phyloP scores from a whole-genome alignment of 2,888 invertebrate genomes.

The Zygogramma bicolorata region DNA sequence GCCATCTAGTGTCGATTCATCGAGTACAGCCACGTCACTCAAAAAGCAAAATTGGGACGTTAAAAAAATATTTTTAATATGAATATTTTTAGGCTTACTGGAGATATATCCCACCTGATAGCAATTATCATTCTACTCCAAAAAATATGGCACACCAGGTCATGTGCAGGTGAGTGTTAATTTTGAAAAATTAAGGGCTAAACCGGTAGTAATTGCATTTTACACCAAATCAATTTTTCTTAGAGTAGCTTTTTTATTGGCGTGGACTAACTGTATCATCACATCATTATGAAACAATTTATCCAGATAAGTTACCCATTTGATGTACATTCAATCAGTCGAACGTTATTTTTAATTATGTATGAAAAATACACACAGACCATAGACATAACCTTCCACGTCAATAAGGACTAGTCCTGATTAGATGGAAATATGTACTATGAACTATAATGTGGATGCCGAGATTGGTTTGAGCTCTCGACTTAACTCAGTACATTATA shows the following conservation, averaged over 20 bases:
- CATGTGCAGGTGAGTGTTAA: slow-evolving; percentile 91
- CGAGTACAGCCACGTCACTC: slow-evolving; percentile 61
- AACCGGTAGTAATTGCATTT: neutral
- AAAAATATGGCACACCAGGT: slow-evolving; percentile 99
- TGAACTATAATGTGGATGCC: too few relatives aligned
- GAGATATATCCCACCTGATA: slow-evolving; percentile 96
- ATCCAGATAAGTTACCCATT: too few relatives aligned
- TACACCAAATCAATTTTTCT: neutral
- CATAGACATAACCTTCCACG: slow-evolving; percentile 45
- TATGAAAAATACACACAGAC: neutral
- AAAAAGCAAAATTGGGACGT: slow-evolving; percentile 33
- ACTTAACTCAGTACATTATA: too few relatives aligned
- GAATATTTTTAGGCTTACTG: slow-evolving; percentile 98
- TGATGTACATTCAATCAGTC: too few relatives aligned
- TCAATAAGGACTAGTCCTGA: slow-evolving; percentile 23
- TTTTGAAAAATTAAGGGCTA: neutral
- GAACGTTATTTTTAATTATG: neutral
- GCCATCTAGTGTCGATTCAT: slow-evolving; percentile 53
- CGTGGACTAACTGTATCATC: slow-evolving; percentile 8
- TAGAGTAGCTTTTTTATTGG: neutral
- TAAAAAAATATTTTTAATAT: slow-evolving; percentile 68
- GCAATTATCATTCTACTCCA: slow-evolving; percentile 94
- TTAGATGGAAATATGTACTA: neutral
- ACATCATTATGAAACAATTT: too few relatives aligned
- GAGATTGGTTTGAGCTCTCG: too few relatives aligned